Evolutionary conservation across 2,888 invertebrate genomes (phyloP).

Genomic region (Rotaria socialis): DNA sequence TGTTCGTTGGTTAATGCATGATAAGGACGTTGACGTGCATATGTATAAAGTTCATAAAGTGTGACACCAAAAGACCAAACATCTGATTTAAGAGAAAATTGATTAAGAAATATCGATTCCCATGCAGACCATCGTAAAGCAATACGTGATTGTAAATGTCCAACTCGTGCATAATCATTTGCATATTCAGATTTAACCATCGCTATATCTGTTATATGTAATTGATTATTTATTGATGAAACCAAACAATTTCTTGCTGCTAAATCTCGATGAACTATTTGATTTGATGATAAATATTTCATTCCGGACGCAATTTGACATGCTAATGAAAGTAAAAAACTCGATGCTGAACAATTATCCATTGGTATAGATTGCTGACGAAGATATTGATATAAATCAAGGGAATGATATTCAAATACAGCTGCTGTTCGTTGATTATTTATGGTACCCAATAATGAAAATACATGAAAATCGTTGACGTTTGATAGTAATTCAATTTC

Average conservation of each 20-base stretch:
- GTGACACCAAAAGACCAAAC: slow-evolving; percentile 86
- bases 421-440: slow-evolving; percentile 7
- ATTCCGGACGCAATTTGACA: slow-evolving; percentile 71
- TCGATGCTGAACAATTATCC: slow-evolving; percentile 51
- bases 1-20: slow-evolving; percentile 73
- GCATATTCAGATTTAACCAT: background rate
- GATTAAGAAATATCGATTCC: slow-evolving; percentile 74
- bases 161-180: slow-evolving; percentile 71
- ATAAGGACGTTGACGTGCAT: slow-evolving; percentile 74
- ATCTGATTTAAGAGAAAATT: slow-evolving; percentile 79
- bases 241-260: slow-evolving; percentile 75
- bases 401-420: background rate
- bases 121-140: slow-evolving; percentile 81
- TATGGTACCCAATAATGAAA: background rate
- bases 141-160: background rate
- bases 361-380: slow-evolving; percentile 47
- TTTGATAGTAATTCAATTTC: slow-evolving; percentile 12
- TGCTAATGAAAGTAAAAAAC: slow-evolving; percentile 2
- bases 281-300: slow-evolving; percentile 75
- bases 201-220: slow-evolving; percentile 74
- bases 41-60: slow-evolving; percentile 77
- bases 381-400: slow-evolving; percentile 34
- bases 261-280: slow-evolving; percentile 78
- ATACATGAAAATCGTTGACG: background rate
- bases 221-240: slow-evolving; percentile 62